phyloP scores from a whole-genome alignment of 2,113 vertebrate genomes.

The Pteruthius melanotis region DNA sequence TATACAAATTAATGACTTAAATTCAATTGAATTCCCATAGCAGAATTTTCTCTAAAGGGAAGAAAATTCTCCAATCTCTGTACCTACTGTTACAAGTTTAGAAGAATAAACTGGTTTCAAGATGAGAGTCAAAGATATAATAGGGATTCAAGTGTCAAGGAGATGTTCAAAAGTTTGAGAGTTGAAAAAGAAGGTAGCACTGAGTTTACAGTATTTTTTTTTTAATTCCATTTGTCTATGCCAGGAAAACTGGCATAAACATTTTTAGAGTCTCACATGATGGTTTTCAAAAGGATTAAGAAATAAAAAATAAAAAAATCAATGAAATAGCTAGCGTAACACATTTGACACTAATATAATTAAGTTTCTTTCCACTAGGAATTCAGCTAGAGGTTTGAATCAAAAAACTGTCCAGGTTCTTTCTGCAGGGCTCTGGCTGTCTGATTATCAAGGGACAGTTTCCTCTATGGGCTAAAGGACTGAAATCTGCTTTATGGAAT shows the following conservation, averaged over 20 bases:
- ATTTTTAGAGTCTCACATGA: neutral
- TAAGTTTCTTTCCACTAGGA: neutral
- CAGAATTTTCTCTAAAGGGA: neutral
- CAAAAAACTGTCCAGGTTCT: neutral
- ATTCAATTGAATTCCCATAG: neutral
- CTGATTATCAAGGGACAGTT: neutral
- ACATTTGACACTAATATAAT: neutral
- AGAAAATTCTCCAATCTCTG: neutral
- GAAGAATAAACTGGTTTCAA: neutral
- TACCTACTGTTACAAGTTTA: neutral
- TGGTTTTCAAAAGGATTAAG: neutral
- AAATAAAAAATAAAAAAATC: neutral
- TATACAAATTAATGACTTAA: neutral
- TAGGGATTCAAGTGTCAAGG: neutral
- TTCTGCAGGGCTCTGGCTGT: neutral
- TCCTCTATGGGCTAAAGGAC: neutral
- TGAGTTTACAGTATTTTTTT: neutral
- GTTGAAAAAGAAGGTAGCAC: neutral
- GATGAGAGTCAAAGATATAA: neutral
- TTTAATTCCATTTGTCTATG: neutral
- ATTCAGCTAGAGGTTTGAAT: neutral
- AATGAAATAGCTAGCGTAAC: neutral
- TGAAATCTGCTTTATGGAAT: neutral
- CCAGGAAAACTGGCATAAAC: neutral
- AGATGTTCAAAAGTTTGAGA: neutral